phyloP scores from a whole-genome alignment of 2,888 invertebrate genomes.

The Diaprepes abbreviatus region DNA sequence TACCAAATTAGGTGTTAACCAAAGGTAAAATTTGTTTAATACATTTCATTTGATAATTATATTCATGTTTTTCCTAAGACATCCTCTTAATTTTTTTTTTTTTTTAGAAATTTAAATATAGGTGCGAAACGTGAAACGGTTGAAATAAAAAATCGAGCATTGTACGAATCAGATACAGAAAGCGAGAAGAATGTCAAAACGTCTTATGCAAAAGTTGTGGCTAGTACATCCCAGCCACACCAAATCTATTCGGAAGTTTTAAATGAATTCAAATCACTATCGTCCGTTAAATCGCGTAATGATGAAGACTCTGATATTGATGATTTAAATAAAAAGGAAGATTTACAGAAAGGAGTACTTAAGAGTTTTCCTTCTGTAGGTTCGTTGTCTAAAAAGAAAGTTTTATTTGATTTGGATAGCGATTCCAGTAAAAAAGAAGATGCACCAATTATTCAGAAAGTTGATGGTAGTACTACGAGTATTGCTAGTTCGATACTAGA shows the following conservation, averaged over 20 bases:
- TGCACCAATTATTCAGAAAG: conserved; percentile 16
- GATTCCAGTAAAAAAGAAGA: conserved; percentile 55
- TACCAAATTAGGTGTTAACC: not conserved
- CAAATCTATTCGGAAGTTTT: conserved; percentile 51
- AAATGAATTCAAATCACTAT: conserved; percentile 51
- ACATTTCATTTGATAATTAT: conserved; percentile 14
- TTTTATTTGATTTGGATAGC: conserved; percentile 74
- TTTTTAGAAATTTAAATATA: conserved; percentile 25
- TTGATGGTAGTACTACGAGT: conserved; percentile 55
- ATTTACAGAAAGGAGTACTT: conserved; percentile 70
- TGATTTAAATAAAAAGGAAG: conserved; percentile 39
- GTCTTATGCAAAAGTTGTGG: not conserved
- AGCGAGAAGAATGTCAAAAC: conserved; percentile 43
- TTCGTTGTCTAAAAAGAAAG: conserved; percentile 75
- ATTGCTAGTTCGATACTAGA: conserved; percentile 56
- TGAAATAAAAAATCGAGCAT: conserved; percentile 55
- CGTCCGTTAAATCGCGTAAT: conserved; percentile 21
- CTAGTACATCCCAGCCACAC: conserved; percentile 3
- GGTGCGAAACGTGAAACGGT: conserved; percentile 29
- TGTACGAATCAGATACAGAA: conserved; percentile 58
- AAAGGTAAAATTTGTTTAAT: conserved; percentile 17
- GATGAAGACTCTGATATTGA: conserved; percentile 32
- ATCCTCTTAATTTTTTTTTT: conserved; percentile 27
- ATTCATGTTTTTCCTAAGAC: too few relatives aligned
- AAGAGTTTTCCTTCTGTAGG: conserved; percentile 72